phyloP scores from a whole-genome alignment of 2,888 invertebrate genomes.

The Prosopocoilus inquinatus region DNA sequence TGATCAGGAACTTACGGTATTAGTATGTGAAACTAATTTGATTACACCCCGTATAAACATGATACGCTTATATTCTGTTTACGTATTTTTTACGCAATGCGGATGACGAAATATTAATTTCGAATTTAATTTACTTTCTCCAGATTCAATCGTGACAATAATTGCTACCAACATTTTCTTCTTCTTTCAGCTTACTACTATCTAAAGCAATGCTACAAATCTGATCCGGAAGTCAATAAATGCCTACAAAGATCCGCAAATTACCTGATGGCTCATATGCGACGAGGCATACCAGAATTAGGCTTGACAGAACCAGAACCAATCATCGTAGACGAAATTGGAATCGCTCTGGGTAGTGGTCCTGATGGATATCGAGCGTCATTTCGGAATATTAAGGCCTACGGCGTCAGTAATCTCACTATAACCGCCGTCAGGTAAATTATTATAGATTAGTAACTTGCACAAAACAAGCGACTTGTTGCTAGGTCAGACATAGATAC shows the following conservation, averaged over 20 bases:
- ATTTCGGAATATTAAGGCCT: constrained; percentile 77
- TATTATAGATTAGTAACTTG: not conserved
- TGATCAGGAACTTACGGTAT: no score
- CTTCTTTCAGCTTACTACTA: constrained; percentile 60
- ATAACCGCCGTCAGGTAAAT: constrained; percentile 74
- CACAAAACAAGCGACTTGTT: constrained; percentile 17
- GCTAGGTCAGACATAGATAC: constrained; percentile 73
- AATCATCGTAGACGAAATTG: constrained; percentile 78
- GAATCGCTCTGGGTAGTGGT: constrained; percentile 75
- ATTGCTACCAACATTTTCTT: not conserved
- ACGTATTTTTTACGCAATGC: no score
- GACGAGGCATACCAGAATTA: constrained; percentile 71
- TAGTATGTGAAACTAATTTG: no score
- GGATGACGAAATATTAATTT: no score
- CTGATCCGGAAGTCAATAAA: constrained; percentile 68
- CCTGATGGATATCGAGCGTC: constrained; percentile 81
- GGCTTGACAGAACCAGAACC: constrained; percentile 73
- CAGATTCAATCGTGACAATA: no score
- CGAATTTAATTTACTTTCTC: no score
- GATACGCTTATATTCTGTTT: no score
- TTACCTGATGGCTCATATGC: constrained; percentile 67
- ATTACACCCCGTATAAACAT: no score
- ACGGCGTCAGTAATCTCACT: constrained; percentile 76
- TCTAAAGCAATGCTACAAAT: constrained; percentile 69
- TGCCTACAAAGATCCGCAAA: constrained; percentile 76